Base-by-base conservation (phyloP, 2,113 vertebrate species). In the Alaudala cheleensis region DNA sequence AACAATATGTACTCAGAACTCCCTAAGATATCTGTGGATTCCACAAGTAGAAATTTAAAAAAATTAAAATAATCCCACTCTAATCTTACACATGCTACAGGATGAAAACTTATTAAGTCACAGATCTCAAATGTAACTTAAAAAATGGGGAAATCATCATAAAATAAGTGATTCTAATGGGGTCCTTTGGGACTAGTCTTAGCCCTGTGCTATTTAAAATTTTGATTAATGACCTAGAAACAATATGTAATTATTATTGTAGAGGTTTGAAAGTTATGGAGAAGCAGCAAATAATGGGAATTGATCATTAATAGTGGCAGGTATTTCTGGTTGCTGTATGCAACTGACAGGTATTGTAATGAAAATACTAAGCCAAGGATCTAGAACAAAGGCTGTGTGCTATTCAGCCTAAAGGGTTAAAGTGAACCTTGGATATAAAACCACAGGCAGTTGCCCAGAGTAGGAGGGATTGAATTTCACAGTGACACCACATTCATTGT, bases 201-300 rank as follows among this genome's bases (percentile, higher is more conserved):
- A 58, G 49, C 66, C 61, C 28, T 4, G 0, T 1, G 1, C 62
- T 88, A 70, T 29, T 92, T 81, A 90, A 88, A 81, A 83, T 77
- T 86, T 90, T 88, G 64, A 93, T 93, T 88, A 92, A 88, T 81
- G 86, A 88, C 82, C 88, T 86, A 94, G 80, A 94, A 94, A 88
- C 51, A 93, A 85, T n/a, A 92, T 39, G 70, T 86, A 90, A 91
- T 82, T 90, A 80, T 95, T 90, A 72, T 11, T 53, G 54, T 7
- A 61, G 53, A 77, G 34, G 23, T n/a, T 26, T 86, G 19, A 66
- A 91, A 93, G 33, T 53, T 49, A 73, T 5, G 5, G 45, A 24
- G 39, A 92, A 77, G 76, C 39, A 62, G 33, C n/a, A 93, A 80
- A 92, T 69, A 82, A 72, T 11, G 11, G 86, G 23, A 47, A 92